Conservation (phyloP, 2,888 invertebrate species). For the Geophilus truncorum region DNA sequence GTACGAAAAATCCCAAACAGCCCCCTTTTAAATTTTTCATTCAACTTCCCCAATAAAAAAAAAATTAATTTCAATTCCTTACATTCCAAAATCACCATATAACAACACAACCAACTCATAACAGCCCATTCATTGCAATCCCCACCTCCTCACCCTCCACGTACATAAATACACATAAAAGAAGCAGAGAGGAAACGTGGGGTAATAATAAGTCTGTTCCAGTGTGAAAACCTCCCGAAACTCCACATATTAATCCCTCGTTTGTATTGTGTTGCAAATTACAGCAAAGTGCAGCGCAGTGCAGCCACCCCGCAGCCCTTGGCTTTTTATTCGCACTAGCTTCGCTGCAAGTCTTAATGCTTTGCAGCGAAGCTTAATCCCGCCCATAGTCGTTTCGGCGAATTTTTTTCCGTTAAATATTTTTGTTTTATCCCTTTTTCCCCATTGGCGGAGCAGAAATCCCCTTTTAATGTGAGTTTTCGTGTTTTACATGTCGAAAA, state of each 20-base stretch:
- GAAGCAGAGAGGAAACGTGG: too few relatives aligned
- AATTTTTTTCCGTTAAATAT: neutral
- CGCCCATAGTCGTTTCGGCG: neutral
- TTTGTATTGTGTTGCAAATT: neutral
- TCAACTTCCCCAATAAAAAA: too few relatives aligned
- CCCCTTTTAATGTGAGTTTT: neutral
- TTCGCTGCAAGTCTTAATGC: neutral
- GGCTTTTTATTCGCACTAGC: neutral
- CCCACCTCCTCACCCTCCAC: too few relatives aligned
- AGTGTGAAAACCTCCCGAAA: neutral
- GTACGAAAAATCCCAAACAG: too few relatives aligned
- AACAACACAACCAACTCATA: too few relatives aligned
- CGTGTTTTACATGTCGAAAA: neutral
- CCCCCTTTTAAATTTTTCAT: too few relatives aligned
- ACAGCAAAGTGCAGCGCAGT: neutral
- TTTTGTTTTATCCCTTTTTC: neutral
- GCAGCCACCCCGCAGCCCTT: neutral
- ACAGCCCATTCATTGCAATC: too few relatives aligned
- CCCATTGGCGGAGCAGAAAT: neutral
- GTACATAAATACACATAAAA: too few relatives aligned
- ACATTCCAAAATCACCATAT: too few relatives aligned
- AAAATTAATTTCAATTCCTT: too few relatives aligned
- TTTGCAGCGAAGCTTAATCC: neutral
- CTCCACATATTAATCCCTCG: neutral
- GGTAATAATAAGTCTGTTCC: too few relatives aligned